These are phyloP conservation scores for Acleris cristana DNA, from an alignment of 2,888 invertebrate species.

Conservation along the genomic window DNA sequence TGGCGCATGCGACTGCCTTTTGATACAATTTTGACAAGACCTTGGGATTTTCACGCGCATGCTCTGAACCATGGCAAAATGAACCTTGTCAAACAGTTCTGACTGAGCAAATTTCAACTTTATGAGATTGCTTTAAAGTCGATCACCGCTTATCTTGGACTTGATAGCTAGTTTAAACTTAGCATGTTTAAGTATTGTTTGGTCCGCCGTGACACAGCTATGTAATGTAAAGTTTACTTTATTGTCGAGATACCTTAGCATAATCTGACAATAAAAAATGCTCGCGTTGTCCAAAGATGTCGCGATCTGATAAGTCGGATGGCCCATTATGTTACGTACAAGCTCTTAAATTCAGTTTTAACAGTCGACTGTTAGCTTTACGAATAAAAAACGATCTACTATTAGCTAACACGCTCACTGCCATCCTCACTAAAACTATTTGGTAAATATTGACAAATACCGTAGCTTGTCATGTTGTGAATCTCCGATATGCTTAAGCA, in stretches of 20 bases:
- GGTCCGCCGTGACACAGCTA: constrained; percentile 30
- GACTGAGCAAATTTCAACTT: constrained; percentile 1
- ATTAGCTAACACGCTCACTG: neutral
- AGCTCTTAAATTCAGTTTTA: constrained; percentile 31
- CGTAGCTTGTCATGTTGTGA: too few species aligned
- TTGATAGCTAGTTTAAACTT: neutral
- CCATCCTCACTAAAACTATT: neutral
- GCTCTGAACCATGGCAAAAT: constrained; percentile 43
- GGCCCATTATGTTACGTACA: constrained; percentile 60
- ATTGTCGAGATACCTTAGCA: constrained; percentile 45
- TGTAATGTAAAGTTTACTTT: constrained; percentile 37
- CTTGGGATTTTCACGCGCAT: constrained; percentile 73
- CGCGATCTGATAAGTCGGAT: constrained; percentile 64
- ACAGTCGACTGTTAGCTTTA: neutral
- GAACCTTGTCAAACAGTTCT: constrained; percentile 28
- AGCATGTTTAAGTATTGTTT: neutral
- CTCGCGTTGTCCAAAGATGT: constrained; percentile 61
- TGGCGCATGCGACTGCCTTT: constrained; percentile 48
- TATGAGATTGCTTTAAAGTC: neutral
- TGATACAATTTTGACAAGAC: constrained; percentile 67
- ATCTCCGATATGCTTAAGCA: too few species aligned
- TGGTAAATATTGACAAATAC: neutral
- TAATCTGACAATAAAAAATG: constrained; percentile 57
- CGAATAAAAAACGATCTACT: neutral
- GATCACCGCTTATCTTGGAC: constrained; percentile 6